phyloP scores from a whole-genome alignment of 2,888 invertebrate genomes.

The Dexiosoma caninum region DNA sequence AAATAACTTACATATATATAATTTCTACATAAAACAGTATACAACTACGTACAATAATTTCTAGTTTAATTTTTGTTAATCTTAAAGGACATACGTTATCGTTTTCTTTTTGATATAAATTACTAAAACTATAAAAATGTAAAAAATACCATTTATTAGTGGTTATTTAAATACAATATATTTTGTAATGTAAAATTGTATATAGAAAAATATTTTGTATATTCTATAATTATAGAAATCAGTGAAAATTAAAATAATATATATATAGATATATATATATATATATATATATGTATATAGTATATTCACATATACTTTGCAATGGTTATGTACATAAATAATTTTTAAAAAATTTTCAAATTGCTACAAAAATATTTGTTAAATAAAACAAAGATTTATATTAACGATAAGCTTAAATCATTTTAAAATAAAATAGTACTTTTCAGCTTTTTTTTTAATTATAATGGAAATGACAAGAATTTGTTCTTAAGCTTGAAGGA shows the following conservation, averaged over 20 bases:
- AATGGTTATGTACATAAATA: slow-evolving; percentile 44
- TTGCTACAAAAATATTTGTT: background rate
- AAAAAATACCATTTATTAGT: slow-evolving; percentile 26
- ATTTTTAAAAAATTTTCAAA: slow-evolving; percentile 26
- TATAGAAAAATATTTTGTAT: slow-evolving; percentile 20
- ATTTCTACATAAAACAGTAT: slow-evolving; percentile 20
- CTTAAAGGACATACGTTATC: background rate
- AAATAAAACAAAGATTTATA: slow-evolving; percentile 41
- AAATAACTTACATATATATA: slow-evolving; percentile 17
- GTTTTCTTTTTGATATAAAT: slow-evolving; percentile 26
- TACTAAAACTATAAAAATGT: slow-evolving; percentile 37
- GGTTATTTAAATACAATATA: slow-evolving; percentile 30
- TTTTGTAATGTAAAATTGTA: slow-evolving; percentile 19
- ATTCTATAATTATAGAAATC: slow-evolving; percentile 23
- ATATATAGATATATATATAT: too few species aligned
- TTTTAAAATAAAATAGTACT: background rate
- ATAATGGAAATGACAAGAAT: slow-evolving; percentile 58
- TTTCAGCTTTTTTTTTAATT: background rate
- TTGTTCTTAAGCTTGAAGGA: slow-evolving; percentile 20
- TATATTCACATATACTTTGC: background rate
- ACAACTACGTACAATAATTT: background rate
- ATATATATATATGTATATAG: too few species aligned
- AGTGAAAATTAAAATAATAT: background rate
- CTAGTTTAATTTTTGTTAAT: slow-evolving; percentile 59
- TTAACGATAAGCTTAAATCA: slow-evolving; percentile 14